Evolutionary conservation across 2,888 invertebrate species (phyloP).

Genomic region (Cantharis rufa): DNA sequence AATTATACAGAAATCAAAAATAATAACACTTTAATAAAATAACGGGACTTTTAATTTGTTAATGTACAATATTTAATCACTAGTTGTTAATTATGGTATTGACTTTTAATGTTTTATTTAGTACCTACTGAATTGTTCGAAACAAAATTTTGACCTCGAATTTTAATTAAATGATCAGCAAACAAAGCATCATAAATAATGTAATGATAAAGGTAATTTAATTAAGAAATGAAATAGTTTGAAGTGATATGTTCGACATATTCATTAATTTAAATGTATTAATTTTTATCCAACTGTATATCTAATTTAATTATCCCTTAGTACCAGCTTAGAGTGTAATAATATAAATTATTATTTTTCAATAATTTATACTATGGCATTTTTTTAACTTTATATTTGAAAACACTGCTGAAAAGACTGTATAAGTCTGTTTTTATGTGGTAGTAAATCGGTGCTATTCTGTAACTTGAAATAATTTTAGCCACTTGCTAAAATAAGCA

Average conservation of each 20-base stretch:
- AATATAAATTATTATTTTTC: neutral
- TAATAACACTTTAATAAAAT: neutral
- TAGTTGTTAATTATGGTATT: conserved; percentile 19
- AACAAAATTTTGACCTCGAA: conserved; percentile 23
- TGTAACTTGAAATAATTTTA: too few species aligned
- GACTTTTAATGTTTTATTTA: conserved; percentile 18
- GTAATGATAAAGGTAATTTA: conserved; percentile 33
- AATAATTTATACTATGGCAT: neutral
- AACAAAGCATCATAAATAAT: conserved; percentile 31
- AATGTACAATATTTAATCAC: neutral
- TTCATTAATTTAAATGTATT: conserved; percentile 38
- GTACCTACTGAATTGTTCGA: neutral
- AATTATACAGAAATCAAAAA: neutral
- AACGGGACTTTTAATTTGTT: neutral
- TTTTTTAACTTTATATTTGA: neutral
- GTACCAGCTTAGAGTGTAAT: neutral
- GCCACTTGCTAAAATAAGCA: too few species aligned
- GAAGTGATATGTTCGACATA: conserved; percentile 38
- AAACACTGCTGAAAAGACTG: too few species aligned
- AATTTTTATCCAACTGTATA: conserved; percentile 28
- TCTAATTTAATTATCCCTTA: conserved; percentile 33
- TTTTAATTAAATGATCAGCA: conserved; percentile 30
- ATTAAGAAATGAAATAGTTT: conserved; percentile 38
- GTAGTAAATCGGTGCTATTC: too few species aligned
- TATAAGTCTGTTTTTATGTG: too few species aligned